A percentile compares a stretch with the other conserved stretches of the same genome.
phyloP scores from a whole-genome alignment of 2,113 vertebrate genomes.

The Dicerorhinus sumatrensis region DNA sequence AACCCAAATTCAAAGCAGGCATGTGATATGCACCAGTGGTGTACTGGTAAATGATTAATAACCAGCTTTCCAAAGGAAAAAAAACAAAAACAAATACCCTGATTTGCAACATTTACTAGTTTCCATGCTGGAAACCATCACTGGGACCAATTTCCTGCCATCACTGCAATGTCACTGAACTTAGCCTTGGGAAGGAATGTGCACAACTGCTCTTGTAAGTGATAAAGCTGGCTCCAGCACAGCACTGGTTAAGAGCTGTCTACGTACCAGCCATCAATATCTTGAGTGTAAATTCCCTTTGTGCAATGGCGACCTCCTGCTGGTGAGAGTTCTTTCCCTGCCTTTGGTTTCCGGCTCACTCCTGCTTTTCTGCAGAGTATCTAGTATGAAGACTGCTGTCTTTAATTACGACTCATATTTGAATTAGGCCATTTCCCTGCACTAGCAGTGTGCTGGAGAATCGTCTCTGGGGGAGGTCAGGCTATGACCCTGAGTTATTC shows the following conservation, averaged over 20 bases:
- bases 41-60: too few relatives aligned
- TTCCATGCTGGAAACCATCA: background rate
- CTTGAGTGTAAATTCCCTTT: background rate
- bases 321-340: background rate
- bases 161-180: rapidly evolving
- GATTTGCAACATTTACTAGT: background rate
- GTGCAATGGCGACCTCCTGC: rapidly evolving
- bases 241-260: rapidly evolving
- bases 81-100: background rate
- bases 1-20: too few relatives aligned
- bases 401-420: background rate
- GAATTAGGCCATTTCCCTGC: background rate
- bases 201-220: rapidly evolving
- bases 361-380: rapidly evolving
- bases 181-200: too few relatives aligned
- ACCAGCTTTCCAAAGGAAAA: background rate
- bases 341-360: too few relatives aligned
- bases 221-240: rapidly evolving
- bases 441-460: background rate
- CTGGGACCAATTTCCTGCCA: background rate
- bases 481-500: background rate
- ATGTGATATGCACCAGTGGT: background rate
- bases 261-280: rapidly evolving
- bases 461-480: too few relatives aligned
- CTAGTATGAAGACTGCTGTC: background rate